These are phyloP conservation scores for Epirrhoe tristata DNA, from an alignment of 2,888 invertebrate genomes.

Conservation along the genomic window DNA sequence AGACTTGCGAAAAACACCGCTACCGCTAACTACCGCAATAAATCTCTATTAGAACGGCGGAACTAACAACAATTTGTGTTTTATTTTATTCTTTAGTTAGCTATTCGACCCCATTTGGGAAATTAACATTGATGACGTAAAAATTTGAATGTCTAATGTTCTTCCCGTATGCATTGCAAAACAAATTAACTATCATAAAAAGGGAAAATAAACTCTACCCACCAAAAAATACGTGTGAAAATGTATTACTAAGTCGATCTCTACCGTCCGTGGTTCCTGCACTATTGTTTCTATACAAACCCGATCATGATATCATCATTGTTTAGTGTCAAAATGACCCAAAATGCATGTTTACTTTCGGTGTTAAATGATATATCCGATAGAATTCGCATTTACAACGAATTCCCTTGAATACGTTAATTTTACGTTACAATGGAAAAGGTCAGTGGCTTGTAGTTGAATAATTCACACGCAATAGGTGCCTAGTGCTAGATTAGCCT, in stretches of 20 bases:
- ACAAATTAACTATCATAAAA: conserved; percentile 40
- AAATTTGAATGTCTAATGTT: conserved; percentile 32
- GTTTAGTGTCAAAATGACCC: conserved; percentile 47
- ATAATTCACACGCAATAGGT: conserved; percentile 34
- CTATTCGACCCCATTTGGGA: conserved; percentile 34
- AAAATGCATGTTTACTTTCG: conserved; percentile 46
- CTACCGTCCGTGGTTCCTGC: conserved; percentile 75
- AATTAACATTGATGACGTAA: conserved; percentile 37
- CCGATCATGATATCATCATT: conserved; percentile 65
- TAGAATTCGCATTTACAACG: conserved; percentile 43
- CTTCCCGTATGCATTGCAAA: conserved; percentile 41
- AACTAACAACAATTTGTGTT: conserved; percentile 30
- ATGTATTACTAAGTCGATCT: conserved; percentile 27
- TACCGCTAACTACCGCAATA: conserved; percentile 34
- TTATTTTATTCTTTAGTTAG: conserved; percentile 31
- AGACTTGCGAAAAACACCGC: conserved; percentile 37
- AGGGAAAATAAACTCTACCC: conserved; percentile 24
- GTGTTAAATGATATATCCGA: conserved; percentile 40
- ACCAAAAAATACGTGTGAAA: conserved; percentile 24
- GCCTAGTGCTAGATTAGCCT: conserved; percentile 6
- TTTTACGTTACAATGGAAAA: conserved; percentile 30
- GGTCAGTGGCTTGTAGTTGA: conserved; percentile 36
- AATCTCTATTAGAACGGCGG: conserved; percentile 27
- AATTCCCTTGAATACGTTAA: conserved; percentile 38
- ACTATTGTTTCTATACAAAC: conserved; percentile 73